phyloP scores from a whole-genome alignment of 2,888 invertebrate genomes.

The Fissipunctia ypsillon region DNA sequence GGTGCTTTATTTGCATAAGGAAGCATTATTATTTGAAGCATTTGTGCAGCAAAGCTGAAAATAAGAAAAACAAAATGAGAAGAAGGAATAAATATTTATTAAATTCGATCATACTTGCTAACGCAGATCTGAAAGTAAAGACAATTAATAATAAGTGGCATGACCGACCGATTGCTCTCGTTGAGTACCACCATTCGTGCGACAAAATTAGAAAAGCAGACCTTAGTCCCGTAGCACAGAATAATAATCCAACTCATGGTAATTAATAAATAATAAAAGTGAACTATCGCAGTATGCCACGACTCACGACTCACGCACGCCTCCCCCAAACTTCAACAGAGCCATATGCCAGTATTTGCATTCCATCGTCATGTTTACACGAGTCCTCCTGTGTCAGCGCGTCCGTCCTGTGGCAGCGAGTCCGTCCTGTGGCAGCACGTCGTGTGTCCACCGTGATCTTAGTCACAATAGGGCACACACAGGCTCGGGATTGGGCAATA shows the following conservation, averaged over 20 bases:
- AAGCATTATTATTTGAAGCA: no score
- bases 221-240: neutral
- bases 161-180: neutral
- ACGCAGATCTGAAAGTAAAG: neutral
- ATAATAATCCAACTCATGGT: constrained; percentile 7
- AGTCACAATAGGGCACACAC: constrained; percentile 74
- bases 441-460: constrained; percentile 62
- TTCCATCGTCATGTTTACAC: constrained; percentile 52
- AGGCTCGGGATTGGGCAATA: constrained; percentile 75
- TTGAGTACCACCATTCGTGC: no score
- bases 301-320: neutral
- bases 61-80: neutral
- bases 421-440: constrained; percentile 40
- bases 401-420: constrained; percentile 42
- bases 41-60: neutral
- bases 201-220: neutral
- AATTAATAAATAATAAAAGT: constrained; percentile 21
- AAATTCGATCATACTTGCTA: neutral
- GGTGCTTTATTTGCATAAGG: neutral
- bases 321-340: constrained; percentile 46
- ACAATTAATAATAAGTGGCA: neutral
- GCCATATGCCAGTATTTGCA: constrained; percentile 59
- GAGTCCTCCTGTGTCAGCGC: constrained; percentile 33
- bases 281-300: constrained; percentile 6
- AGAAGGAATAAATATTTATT: neutral